phyloP scores from a whole-genome alignment of 2,797 vertebrate genomes.

The Chaenodraco wilsoni region DNA sequence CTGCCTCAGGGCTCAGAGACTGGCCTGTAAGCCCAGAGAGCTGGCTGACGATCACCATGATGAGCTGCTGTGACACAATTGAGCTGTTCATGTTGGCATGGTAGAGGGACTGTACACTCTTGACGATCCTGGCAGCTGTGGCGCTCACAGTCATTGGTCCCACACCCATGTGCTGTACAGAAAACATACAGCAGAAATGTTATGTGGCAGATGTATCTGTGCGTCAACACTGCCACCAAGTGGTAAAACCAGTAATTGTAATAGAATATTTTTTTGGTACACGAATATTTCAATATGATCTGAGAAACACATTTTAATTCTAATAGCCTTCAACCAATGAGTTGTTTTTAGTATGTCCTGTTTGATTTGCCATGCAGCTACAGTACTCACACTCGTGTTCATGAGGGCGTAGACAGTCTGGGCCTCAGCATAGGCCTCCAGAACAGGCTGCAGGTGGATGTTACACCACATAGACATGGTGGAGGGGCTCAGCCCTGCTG shows the following conservation, averaged over 20 bases:
- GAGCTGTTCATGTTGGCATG: constrained; percentile 53
- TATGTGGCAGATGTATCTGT: constrained; percentile 12
- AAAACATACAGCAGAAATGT: constrained; percentile 44
- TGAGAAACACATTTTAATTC: neutral
- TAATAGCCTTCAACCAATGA: neutral
- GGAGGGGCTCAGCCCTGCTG: constrained; percentile 55
- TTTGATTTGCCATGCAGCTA: constrained; percentile 18
- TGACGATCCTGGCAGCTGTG: constrained; percentile 70
- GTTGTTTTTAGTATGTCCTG: neutral
- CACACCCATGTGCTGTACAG: constrained; percentile 61
- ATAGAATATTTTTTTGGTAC: neutral
- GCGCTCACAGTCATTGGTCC: constrained; percentile 54
- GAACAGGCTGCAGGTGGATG: constrained; percentile 61
- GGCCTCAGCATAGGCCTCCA: constrained; percentile 41
- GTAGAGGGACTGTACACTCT: constrained; percentile 68
- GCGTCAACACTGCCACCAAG: constrained; percentile 77
- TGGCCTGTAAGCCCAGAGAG: constrained; percentile 39
- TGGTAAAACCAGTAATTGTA: constrained; percentile 51
- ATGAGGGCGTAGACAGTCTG: constrained; percentile 20
- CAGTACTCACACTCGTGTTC: constrained; percentile 73
- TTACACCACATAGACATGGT: constrained; percentile 75
- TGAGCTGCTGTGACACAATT: constrained; percentile 52
- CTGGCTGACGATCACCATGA: constrained; percentile 39
- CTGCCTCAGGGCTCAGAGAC: constrained; percentile 54
- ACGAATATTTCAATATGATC: neutral